Conservation (phyloP, 1,140 invertebrate genomes). For the Achroia grisella region DNA sequence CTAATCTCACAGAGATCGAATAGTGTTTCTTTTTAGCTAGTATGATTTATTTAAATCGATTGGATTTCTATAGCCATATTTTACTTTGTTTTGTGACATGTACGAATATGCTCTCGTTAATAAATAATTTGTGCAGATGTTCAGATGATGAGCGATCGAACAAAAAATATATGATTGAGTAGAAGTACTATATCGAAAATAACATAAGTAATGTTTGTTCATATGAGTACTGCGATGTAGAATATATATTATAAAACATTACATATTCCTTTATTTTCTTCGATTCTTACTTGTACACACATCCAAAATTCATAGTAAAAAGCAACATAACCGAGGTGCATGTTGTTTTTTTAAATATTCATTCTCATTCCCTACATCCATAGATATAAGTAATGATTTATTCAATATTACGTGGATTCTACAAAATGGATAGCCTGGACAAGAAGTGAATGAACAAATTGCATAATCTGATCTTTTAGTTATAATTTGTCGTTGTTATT, state of each 20-base stretch:
- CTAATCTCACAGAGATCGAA: conserved; percentile 49
- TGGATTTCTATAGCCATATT: conserved; percentile 59
- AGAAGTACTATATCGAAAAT: conserved; percentile 64
- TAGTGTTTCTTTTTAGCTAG: conserved; percentile 57
- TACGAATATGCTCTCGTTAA: conserved; percentile 49
- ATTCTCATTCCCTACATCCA: conserved; percentile 14
- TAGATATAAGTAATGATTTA: background rate
- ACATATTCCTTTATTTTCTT: conserved; percentile 70
- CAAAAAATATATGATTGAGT: conserved; percentile 63
- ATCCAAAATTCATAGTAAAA: conserved; percentile 73
- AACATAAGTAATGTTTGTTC: conserved; percentile 69
- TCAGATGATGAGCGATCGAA: conserved; percentile 59
- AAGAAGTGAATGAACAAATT: no score
- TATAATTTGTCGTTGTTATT: no score
- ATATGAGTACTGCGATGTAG: conserved; percentile 70
- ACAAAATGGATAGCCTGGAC: no score
- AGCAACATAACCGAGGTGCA: conserved; percentile 65
- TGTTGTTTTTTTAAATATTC: conserved; percentile 54
- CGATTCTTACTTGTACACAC: conserved; percentile 70
- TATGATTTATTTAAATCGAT: conserved; percentile 68
- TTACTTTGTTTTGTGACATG: conserved; percentile 52
- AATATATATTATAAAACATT: conserved; percentile 68
- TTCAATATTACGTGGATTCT: no score
- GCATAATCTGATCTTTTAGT: no score
- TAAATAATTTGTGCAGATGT: conserved; percentile 49